Conservation (phyloP, 2,113 vertebrate species). For the Conger conger region DNA sequence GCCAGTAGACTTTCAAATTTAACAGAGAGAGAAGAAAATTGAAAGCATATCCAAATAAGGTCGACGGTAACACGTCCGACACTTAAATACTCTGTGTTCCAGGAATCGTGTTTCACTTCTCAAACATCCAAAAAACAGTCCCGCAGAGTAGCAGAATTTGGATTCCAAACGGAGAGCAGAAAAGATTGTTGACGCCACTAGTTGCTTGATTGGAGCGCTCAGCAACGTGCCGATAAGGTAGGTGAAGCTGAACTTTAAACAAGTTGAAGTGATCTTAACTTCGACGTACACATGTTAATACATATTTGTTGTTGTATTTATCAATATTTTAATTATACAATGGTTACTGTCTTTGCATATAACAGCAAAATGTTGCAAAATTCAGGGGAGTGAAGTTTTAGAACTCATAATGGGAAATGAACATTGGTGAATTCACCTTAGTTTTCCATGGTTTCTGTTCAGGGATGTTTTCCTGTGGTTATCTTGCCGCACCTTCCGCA, state of each 20-base stretch:
- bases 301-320: not conserved
- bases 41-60: slow-evolving; percentile 32
- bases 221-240: not conserved
- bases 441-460: not conserved
- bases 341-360: not conserved
- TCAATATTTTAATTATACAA: not conserved
- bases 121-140: slow-evolving; percentile 3
- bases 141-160: slow-evolving; percentile 7
- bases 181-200: not conserved
- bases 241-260: not conserved
- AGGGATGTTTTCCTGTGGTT: not conserved
- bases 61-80: slow-evolving; percentile 1
- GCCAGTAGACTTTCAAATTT: slow-evolving; percentile 8
- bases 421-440: not conserved
- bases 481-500: not conserved
- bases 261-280: not conserved
- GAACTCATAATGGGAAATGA: not conserved
- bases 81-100: not conserved
- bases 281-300: not conserved
- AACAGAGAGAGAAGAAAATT: slow-evolving; percentile 14
- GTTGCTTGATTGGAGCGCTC: not conserved
- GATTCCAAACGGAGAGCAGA: slow-evolving; percentile 3
- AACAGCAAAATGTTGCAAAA: not conserved
- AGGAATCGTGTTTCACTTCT: slow-evolving; percentile 2
- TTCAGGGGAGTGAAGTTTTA: not conserved